phyloP scores from a whole-genome alignment of 2,113 vertebrate species.

The Solea senegalensis region DNA sequence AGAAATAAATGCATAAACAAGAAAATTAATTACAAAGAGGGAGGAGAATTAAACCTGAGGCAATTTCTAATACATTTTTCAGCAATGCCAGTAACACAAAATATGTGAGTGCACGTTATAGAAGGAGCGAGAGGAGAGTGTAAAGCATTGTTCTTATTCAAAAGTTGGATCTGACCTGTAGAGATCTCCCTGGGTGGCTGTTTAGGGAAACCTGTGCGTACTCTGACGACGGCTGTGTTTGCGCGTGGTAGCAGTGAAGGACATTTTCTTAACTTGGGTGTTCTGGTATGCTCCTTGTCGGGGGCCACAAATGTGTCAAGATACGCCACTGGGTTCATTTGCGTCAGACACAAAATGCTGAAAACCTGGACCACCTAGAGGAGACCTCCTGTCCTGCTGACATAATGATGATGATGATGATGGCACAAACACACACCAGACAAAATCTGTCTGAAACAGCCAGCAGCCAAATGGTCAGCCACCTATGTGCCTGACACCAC shows the following conservation, averaged over 20 bases:
- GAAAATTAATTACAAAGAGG: too few species aligned
- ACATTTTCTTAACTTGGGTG: slow-evolving; percentile 62
- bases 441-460: not conserved
- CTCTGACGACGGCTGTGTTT: slow-evolving; percentile 26
- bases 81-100: too few species aligned
- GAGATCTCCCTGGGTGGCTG: slow-evolving; percentile 63
- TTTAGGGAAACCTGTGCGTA: slow-evolving; percentile 30
- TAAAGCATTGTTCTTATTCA: slow-evolving; percentile 6
- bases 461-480: slow-evolving; percentile 40
- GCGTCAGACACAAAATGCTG: slow-evolving; percentile 32
- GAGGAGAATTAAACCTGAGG: not conserved
- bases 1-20: not conserved
- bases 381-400: slow-evolving; percentile 21
- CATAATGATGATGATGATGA: slow-evolving; percentile 6
- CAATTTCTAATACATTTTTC: too few species aligned
- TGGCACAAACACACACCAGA: slow-evolving; percentile 2
- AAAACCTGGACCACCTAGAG: slow-evolving; percentile 54
- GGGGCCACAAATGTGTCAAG: slow-evolving; percentile 44
- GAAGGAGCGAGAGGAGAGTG: too few species aligned
- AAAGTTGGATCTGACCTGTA: slow-evolving; percentile 45
- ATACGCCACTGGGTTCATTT: slow-evolving; percentile 40
- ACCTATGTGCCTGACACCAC: not conserved
- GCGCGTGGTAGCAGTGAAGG: slow-evolving; percentile 15
- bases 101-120: too few species aligned
- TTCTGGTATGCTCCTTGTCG: slow-evolving; percentile 47